Evolutionary conservation across 2,113 vertebrate species (phyloP).

Genomic region (Malurus melanocephalus): DNA sequence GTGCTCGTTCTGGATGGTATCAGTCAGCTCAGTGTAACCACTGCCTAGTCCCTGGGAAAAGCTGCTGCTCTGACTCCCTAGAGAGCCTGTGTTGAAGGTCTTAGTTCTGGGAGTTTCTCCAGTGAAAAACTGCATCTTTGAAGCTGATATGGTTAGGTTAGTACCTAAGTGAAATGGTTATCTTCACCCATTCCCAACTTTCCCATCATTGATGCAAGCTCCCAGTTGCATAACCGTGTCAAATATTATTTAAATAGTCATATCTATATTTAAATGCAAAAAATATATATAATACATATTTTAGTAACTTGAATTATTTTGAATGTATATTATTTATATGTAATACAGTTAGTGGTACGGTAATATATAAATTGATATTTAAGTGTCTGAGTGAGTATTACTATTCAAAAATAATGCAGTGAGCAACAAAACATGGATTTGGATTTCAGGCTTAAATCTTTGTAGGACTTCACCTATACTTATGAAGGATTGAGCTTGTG

Average conservation of each 20-base stretch:
- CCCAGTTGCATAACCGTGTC: neutral
- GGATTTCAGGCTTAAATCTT: neutral
- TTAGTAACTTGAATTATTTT: neutral
- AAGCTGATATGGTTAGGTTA: rapidly evolving
- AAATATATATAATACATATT: neutral
- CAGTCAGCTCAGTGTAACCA: neutral
- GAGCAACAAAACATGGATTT: neutral
- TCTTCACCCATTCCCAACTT: neutral
- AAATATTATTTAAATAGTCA: neutral
- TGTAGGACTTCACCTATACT: neutral
- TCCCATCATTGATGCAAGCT: neutral
- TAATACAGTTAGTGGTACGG: neutral
- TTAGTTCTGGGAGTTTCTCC: neutral
- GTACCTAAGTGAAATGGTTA: neutral
- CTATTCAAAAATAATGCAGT: neutral
- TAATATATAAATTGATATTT: neutral
- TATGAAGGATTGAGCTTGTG: neutral
- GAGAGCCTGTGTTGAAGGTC: neutral
- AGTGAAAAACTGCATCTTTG: neutral
- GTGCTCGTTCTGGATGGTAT: rapidly evolving
- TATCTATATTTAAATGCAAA: neutral
- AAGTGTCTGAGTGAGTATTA: neutral
- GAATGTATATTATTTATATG: neutral
- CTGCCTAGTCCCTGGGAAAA: neutral
- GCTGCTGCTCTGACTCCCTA: neutral